Conservation (phyloP, 2,113 vertebrate genomes). For the Puffinus mauretanicus region DNA sequence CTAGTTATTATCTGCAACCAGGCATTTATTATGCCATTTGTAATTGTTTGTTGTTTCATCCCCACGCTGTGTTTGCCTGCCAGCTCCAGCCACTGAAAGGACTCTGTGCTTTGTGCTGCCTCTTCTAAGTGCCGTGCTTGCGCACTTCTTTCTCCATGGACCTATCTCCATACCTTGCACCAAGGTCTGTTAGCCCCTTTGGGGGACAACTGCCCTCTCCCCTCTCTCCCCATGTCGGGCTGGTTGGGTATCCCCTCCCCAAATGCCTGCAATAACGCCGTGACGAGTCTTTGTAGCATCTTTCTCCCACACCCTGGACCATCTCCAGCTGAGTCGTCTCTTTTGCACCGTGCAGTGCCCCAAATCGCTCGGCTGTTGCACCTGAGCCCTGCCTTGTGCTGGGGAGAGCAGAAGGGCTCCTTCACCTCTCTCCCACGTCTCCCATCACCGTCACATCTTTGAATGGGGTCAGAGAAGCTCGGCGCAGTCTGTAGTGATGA, state of each 20-base stretch:
- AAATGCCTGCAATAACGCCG: rapidly evolving
- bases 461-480: not conserved
- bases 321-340: not conserved
- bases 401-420: not conserved
- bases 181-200: not conserved
- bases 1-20: not conserved
- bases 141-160: not conserved
- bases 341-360: too few species aligned
- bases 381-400: not conserved
- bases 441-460: not conserved
- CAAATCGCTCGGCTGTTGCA: rapidly evolving
- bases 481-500: not conserved
- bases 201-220: not conserved
- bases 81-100: not conserved
- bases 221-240: too few species aligned
- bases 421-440: not conserved
- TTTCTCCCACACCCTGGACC: not conserved
- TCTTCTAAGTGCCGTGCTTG: not conserved
- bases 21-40: not conserved
- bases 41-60: not conserved
- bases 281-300: not conserved
- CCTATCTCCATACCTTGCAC: not conserved
- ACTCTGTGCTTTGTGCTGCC: not conserved
- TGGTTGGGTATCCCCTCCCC: not conserved
- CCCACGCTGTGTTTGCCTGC: not conserved